Conservation (phyloP, 2,888 invertebrate genomes). For the Melinopterus prodromus region DNA sequence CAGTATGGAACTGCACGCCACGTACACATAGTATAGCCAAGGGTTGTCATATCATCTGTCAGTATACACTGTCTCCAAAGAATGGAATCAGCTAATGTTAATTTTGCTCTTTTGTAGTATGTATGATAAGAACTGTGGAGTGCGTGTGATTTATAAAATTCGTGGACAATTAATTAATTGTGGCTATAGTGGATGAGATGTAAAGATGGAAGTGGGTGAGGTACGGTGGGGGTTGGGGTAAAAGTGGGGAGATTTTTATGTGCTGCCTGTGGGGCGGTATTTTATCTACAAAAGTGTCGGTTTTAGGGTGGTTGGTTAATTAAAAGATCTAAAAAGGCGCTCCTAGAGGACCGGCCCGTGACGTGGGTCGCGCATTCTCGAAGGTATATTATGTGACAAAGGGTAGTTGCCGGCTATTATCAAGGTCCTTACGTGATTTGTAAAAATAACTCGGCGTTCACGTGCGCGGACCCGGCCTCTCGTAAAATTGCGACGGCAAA, state of each 20-base stretch:
- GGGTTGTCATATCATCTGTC: too few relatives aligned
- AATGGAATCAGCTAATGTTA: too few relatives aligned
- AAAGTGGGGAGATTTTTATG: not conserved
- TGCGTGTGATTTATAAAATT: too few relatives aligned
- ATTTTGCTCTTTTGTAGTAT: too few relatives aligned
- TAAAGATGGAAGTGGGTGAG: not conserved
- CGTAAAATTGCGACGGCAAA: conserved; percentile 4
- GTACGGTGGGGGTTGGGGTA: not conserved
- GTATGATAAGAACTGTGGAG: too few relatives aligned
- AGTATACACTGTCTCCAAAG: too few relatives aligned
- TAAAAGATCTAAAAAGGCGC: conserved; percentile 4
- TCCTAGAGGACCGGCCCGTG: not conserved
- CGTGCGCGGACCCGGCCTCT: conserved; percentile 11
- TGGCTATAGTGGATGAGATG: not conserved
- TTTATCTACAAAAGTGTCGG: not conserved
- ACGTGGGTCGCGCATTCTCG: not conserved
- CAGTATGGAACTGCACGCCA: too few relatives aligned
- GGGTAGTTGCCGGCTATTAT: conserved; percentile 6
- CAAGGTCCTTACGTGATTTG: conserved; percentile 16
- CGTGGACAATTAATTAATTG: not conserved
- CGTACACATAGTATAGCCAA: too few relatives aligned
- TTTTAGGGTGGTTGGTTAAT: conserved; percentile 4
- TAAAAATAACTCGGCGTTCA: conserved; percentile 18
- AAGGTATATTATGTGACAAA: conserved; percentile 4
- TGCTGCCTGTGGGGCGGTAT: not conserved